These are phyloP conservation scores for Dromaius novaehollandiae DNA, from an alignment of 2,113 vertebrate species.

Conservation along the genomic window DNA sequence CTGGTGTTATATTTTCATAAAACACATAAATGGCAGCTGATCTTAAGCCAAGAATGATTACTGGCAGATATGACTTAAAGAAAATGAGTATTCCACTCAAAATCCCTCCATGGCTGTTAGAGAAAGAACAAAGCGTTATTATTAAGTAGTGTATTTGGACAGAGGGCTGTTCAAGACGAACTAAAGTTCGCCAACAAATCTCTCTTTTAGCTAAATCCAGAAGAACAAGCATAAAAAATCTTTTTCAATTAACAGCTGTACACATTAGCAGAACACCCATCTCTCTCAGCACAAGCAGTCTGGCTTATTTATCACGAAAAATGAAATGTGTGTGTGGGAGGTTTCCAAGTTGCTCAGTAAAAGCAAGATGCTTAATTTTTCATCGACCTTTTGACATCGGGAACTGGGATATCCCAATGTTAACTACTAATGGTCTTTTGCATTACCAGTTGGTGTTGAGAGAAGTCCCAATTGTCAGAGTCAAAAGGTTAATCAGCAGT, in stretches of 20 bases:
- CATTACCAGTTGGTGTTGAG: constrained; percentile 62
- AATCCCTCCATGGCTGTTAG: constrained; percentile 73
- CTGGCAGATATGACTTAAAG: constrained; percentile 79
- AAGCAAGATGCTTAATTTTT: constrained; percentile 71
- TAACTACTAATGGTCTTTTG: constrained; percentile 67
- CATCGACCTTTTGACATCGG: constrained; percentile 74
- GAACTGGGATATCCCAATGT: constrained; percentile 44
- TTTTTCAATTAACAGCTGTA: constrained; percentile 78
- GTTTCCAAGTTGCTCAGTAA: constrained; percentile 51
- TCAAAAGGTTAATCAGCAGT: constrained; percentile 75
- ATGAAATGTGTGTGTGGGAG: constrained; percentile 17
- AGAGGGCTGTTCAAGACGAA: constrained; percentile 72
- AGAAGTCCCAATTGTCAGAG: constrained; percentile 38
- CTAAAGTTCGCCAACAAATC: constrained; percentile 71
- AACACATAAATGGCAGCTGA: constrained; percentile 79
- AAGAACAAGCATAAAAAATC: constrained; percentile 66
- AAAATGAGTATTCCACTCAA: constrained; percentile 77
- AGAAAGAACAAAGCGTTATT: constrained; percentile 79
- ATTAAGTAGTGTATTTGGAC: constrained; percentile 73
- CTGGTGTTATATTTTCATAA: constrained; percentile 79
- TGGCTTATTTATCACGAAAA: constrained; percentile 57
- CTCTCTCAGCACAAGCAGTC: constrained; percentile 16
- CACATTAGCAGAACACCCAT: constrained; percentile 56
- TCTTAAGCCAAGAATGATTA: constrained; percentile 80
- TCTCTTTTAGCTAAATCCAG: constrained; percentile 70